Evolutionary conservation across 2,113 vertebrate species (phyloP).

Genomic region (Syngnathus floridae): DNA sequence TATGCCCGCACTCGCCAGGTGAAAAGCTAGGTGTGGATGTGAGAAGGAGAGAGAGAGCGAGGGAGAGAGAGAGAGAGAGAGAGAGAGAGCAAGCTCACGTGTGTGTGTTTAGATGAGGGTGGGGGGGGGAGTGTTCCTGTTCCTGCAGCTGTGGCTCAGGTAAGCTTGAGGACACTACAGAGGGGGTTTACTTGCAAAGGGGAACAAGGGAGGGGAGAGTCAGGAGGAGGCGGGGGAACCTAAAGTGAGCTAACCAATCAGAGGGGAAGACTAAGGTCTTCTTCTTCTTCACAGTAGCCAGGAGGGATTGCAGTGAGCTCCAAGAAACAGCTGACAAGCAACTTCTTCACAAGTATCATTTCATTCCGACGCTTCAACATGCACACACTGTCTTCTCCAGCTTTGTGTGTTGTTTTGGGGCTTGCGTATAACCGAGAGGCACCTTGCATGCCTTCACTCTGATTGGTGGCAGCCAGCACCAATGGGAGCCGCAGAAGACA

Average conservation of each 20-base stretch:
- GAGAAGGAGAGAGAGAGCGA: constrained; percentile 17
- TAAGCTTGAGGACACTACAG: constrained; percentile 64
- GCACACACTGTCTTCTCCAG: constrained; percentile 29
- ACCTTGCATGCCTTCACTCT: constrained; percentile 73
- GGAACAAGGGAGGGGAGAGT: constrained; percentile 22
- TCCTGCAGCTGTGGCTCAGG: constrained; percentile 71
- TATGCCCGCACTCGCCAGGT: constrained; percentile 68
- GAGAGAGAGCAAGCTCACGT: not conserved
- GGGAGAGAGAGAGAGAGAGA: constrained; percentile 10
- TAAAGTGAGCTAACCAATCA: constrained; percentile 61
- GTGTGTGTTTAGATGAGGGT: constrained; percentile 3
- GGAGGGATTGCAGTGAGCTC: constrained; percentile 55
- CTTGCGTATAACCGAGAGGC: constrained; percentile 79
- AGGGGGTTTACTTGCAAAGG: constrained; percentile 33
- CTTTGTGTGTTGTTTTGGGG: constrained; percentile 60
- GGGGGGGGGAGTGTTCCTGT: constrained; percentile 41
- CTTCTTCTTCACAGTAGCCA: constrained; percentile 22
- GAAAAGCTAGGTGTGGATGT: constrained; percentile 41
- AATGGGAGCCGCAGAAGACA: constrained; percentile 65
- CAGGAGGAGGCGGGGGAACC: constrained; percentile 43
- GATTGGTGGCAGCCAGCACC: constrained; percentile 70
- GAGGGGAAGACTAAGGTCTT: constrained; percentile 18
- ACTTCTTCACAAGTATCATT: constrained; percentile 52
- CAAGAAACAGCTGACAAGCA: constrained; percentile 59
- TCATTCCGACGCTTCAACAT: constrained; percentile 39